These are phyloP conservation scores for Cliona cf. orientalis DNA, from an alignment of 37 sponge, comb jelly and placozoan genomes.

Conservation along the genomic window DNA sequence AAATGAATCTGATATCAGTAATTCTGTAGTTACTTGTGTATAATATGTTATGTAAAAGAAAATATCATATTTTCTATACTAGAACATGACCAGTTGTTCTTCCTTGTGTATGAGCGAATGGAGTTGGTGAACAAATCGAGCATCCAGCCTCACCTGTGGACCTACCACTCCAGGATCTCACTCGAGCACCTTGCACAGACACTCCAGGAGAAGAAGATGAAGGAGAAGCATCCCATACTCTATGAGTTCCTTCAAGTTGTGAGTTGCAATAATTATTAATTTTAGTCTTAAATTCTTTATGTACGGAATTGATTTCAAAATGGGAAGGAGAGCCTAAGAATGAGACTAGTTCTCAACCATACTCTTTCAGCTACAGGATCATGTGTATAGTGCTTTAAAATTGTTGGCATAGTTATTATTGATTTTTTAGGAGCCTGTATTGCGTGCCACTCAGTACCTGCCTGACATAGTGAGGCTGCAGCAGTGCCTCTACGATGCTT, in stretches of 20 bases:
- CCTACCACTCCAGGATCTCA: slow-evolving; percentile 54
- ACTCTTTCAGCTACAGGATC: no score
- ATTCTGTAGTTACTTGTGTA: no score
- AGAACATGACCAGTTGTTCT: slow-evolving; percentile 75
- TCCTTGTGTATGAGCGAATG: slow-evolving; percentile 60
- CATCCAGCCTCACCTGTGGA: slow-evolving; percentile 69
- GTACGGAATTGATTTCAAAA: no score
- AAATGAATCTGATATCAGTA: no score
- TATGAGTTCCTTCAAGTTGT: slow-evolving; percentile 67
- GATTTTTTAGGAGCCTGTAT: slow-evolving; percentile 21
- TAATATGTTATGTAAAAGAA: background rate
- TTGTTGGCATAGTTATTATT: no score
- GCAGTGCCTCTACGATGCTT: slow-evolving; percentile 40
- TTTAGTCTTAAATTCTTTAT: no score
- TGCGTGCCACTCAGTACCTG: slow-evolving; percentile 75
- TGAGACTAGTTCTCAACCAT: no score
- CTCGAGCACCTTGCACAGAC: slow-evolving; percentile 57
- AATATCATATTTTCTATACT: background rate
- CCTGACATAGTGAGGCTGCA: slow-evolving; percentile 79
- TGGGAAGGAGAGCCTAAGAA: no score
- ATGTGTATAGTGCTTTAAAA: no score
- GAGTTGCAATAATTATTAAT: no score
- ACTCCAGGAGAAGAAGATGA: slow-evolving; percentile 24
- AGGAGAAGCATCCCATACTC: slow-evolving; percentile 51
- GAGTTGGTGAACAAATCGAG: background rate